A percentile compares a stretch with the other conserved stretches of the same genome.
Evolutionary conservation across 2,888 invertebrate species (phyloP).

Genomic region (Platycheirus albimanus): DNA sequence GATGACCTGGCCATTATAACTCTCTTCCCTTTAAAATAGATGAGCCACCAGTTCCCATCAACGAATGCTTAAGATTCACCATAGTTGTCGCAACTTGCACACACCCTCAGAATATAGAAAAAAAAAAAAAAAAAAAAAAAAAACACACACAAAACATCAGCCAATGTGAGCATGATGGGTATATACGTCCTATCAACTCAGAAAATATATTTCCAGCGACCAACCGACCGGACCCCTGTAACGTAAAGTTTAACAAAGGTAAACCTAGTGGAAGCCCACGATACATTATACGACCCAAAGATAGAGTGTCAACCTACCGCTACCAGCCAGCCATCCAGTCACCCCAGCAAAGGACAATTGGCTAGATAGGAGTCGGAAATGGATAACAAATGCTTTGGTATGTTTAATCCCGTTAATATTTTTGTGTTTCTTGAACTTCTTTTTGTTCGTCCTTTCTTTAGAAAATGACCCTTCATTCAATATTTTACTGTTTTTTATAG

Average conservation of each 20-base stretch:
- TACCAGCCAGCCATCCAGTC: constrained; percentile 43
- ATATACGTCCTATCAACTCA: constrained; percentile 42
- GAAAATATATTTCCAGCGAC: not conserved
- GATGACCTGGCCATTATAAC: constrained; percentile 49
- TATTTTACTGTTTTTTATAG: constrained; percentile 61
- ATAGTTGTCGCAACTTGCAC: constrained; percentile 12
- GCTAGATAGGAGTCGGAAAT: constrained; percentile 68
- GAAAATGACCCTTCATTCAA: constrained; percentile 32
- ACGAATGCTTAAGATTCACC: constrained; percentile 1
- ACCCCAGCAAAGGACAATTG: constrained; percentile 58
- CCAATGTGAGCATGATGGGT: constrained; percentile 23
- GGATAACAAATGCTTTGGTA: constrained; percentile 73
- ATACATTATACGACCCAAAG: constrained; percentile 16
- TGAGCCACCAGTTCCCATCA: constrained; percentile 32
- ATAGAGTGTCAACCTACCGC: constrained; percentile 21
- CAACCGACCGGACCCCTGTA: constrained; percentile 38
- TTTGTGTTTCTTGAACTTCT: constrained; percentile 43
- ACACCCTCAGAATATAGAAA: not conserved
- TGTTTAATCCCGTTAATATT: constrained; percentile 73
- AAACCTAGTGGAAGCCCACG: constrained; percentile 44
- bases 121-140: no score
- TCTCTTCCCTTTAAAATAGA: constrained; percentile 31
- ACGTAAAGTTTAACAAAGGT: constrained; percentile 64
- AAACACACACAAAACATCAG: constrained; percentile 4
- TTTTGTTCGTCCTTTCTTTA: constrained; percentile 6